Evolutionary conservation across 2,113 vertebrate species (phyloP).

Genomic region (Empidonax alnorum): DNA sequence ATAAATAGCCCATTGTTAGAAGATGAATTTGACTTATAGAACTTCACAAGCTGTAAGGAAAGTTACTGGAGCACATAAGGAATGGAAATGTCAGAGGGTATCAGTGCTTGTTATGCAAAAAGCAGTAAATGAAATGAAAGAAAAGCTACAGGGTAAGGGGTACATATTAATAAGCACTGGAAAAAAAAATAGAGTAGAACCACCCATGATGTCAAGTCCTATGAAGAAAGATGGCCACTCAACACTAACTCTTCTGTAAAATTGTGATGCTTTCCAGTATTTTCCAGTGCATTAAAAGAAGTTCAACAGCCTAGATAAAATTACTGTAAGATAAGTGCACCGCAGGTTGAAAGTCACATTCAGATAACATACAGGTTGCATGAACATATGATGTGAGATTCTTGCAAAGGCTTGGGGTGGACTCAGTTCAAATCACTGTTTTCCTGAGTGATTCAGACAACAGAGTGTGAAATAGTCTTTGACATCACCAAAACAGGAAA

Average conservation of each 20-base stretch:
- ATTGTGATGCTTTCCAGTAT: neutral
- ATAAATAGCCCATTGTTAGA: neutral
- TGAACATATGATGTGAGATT: neutral
- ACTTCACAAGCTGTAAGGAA: neutral
- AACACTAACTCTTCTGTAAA: neutral
- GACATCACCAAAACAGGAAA: neutral
- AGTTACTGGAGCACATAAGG: neutral
- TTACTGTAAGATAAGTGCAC: neutral
- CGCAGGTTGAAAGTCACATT: neutral
- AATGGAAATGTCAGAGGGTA: neutral
- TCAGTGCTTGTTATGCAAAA: accelerated
- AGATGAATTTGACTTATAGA: neutral
- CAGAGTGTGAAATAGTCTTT: neutral
- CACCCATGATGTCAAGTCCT: neutral
- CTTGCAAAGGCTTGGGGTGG: neutral
- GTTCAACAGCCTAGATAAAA: neutral
- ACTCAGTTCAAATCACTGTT: neutral
- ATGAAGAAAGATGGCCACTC: neutral
- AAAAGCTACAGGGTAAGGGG: neutral
- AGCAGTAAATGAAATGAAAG: neutral
- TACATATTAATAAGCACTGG: neutral
- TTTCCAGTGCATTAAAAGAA: neutral
- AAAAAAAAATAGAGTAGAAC: neutral
- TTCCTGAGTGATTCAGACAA: neutral
- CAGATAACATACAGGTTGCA: neutral